Evolutionary conservation across 30 jellyfish, hydroid and myxozoan species (phyloP).

Genomic region (Calvadosia cruxmelitensis): DNA sequence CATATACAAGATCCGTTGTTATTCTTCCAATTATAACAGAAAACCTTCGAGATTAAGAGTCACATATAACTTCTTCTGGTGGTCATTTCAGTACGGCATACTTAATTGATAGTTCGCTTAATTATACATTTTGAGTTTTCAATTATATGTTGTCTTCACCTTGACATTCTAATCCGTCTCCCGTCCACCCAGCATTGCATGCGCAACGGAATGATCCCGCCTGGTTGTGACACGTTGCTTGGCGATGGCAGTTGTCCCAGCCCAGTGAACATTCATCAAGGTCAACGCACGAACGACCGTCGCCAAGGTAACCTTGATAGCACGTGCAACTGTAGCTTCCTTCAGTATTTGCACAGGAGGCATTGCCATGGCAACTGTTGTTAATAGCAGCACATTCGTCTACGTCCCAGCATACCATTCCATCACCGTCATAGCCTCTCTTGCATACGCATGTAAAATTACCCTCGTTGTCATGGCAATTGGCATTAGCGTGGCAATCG

Average conservation of each 20-base stretch:
- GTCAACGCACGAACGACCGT: constrained; percentile 34
- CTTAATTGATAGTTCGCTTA: no score
- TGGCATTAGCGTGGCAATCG: constrained; percentile 9
- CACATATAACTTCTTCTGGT: no score
- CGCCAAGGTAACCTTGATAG: constrained; percentile 37
- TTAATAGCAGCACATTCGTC: constrained; percentile 20
- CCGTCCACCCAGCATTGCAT: constrained; percentile 38
- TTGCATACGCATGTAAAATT: constrained; percentile 26
- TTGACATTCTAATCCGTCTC: no score
- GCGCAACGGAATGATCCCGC: constrained; percentile 30
- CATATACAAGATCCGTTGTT: no score
- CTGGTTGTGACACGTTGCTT: constrained; percentile 31
- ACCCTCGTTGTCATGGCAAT: constrained; percentile 20
- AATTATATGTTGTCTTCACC: no score
- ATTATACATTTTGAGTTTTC: no score
- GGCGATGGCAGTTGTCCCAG: constrained; percentile 15
- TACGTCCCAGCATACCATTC: constrained; percentile 21
- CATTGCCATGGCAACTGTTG: constrained; percentile 12
- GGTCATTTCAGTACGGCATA: no score
- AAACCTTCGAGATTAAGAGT: no score
- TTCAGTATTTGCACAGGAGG: constrained; percentile 19
- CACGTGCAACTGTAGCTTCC: constrained; percentile 38
- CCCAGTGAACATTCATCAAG: constrained; percentile 25
- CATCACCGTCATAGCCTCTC: constrained; percentile 43
- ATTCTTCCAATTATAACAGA: no score